Base-by-base conservation (phyloP, 1,140 invertebrate species). In the Caenorhabditis latens region DNA sequence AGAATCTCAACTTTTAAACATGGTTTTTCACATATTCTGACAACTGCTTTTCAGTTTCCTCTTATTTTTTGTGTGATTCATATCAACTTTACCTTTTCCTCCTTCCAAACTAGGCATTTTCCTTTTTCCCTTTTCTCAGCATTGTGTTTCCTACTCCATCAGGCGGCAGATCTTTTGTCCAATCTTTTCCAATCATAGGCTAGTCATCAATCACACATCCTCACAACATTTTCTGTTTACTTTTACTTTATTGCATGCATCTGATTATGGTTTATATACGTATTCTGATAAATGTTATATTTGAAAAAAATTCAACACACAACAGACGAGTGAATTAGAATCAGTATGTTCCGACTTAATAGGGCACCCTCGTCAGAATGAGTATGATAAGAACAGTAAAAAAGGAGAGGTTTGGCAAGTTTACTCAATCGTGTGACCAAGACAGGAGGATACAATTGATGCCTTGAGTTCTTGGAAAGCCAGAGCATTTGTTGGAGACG, bases 21-120 rank as follows among this genome's bases (percentile, higher is more conserved):
- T 79, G 43, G 71, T 79, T 79, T 79, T 50, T 46, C 8, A 79
- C 71, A 79, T 79, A 79, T 79, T 79, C 46, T 79, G 46, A 53
- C 19, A 53, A 50, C 71, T 79, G 71, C 71, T 50, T 79, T 50
- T 79, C 71, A 79, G 71, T 79, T 79, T 79, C 14, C 42, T 21
- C 19, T 53, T 11, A 14, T 7, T 58, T n/a, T 48, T 7, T 86
- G 82, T 84, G 40, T 71, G 16, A 2, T 50, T 24, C 71, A 79
- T 79, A 79, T 79, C 71, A 79, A 79, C 0, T 21, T 57, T 79
- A 32, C 32, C 48, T 24, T 46, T 58, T 53, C 21, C 46, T 79
- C 13, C 50, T 79, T 13, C 32, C 50, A 14, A 32, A 71, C 43
- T 71, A 71, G 65, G 65, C n/a, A 8, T 24, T 79, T 79, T 71